phyloP scores from a whole-genome alignment of 1,140 invertebrate genomes.

The Monomorium pharaonis region DNA sequence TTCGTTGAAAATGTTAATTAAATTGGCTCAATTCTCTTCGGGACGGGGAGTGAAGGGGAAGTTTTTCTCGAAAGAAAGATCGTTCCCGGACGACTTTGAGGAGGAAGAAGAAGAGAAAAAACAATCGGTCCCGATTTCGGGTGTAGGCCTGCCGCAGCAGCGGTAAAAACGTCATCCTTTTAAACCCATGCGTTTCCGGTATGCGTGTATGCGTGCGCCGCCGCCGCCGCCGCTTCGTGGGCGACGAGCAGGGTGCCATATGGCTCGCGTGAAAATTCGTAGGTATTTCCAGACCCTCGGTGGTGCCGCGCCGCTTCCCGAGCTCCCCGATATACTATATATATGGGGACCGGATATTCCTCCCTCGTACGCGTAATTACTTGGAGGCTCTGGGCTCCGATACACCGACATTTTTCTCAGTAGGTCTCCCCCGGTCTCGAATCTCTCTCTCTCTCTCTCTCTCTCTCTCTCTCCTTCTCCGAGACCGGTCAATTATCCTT shows the following conservation, averaged over 20 bases:
- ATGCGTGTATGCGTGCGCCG: not conserved
- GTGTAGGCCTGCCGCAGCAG: not conserved
- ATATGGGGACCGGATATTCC: slow-evolving; percentile 37
- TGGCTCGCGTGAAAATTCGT: slow-evolving; percentile 54
- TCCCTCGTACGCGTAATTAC: slow-evolving; percentile 40
- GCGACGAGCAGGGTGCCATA: slow-evolving; percentile 34
- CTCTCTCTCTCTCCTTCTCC: too few relatives aligned
- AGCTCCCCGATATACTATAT: slow-evolving; percentile 40
- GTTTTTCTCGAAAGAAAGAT: not conserved
- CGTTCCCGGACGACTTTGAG: not conserved
- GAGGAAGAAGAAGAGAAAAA: not conserved
- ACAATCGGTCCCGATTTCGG: not conserved
- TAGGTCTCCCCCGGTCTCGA: slow-evolving; percentile 41
- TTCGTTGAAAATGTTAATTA: not conserved
- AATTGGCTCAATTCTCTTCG: not conserved
- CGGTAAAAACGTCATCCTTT: not conserved
- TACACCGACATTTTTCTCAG: slow-evolving; percentile 63
- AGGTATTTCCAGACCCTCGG: slow-evolving; percentile 29
- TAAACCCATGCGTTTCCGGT: slow-evolving; percentile 1
- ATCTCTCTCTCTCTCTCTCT: too few relatives aligned
- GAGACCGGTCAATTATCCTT: slow-evolving; percentile 77
- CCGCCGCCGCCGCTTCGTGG: not conserved
- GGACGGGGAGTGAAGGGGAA: not conserved
- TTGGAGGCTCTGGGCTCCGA: slow-evolving; percentile 13
- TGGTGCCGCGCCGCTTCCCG: not conserved